A percentile compares a stretch with the other conserved stretches of the same genome.
phyloP scores from a whole-genome alignment of 2,113 vertebrate species.

The Poeciliopsis turrubarensis region DNA sequence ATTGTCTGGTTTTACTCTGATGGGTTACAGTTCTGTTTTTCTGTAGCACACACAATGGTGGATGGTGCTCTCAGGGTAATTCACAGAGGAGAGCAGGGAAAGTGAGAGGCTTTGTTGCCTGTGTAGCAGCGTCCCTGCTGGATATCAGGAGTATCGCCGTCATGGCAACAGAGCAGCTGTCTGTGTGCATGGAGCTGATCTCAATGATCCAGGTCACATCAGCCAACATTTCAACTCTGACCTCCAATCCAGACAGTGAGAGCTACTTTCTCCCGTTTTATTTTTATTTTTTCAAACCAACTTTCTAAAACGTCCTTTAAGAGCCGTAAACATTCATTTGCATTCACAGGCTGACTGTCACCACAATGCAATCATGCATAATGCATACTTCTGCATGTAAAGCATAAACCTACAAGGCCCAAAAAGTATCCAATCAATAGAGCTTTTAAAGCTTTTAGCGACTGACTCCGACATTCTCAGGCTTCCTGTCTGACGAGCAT shows the following conservation, averaged over 20 bases:
- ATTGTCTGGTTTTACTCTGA: neutral
- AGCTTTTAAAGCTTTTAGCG: conserved; percentile 67
- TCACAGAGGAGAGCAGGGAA: neutral
- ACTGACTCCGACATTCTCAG: conserved; percentile 29
- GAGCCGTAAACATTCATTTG: neutral
- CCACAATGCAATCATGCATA: conserved; percentile 36
- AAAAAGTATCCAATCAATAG: conserved; percentile 58
- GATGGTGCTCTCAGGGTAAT: neutral
- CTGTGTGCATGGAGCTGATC: conserved; percentile 3
- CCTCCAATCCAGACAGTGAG: conserved; percentile 39
- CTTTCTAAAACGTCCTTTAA: neutral
- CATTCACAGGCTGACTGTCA: neutral
- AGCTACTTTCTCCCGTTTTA: neutral
- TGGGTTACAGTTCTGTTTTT: neutral
- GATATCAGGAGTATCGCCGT: conserved; percentile 2
- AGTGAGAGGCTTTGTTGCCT: conserved; percentile 13
- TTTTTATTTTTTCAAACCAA: conserved; percentile 24
- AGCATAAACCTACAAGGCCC: conserved; percentile 28
- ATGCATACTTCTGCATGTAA: conserved; percentile 51
- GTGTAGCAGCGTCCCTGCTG: conserved; percentile 60
- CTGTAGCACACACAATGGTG: neutral
- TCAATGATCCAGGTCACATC: conserved; percentile 32
- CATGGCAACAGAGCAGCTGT: conserved; percentile 27
- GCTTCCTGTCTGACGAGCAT: conserved; percentile 9
- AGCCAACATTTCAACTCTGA: conserved; percentile 36